Evolutionary conservation across 2,797 vertebrate species (phyloP).

Genomic region (Cetoscarus ocellatus): DNA sequence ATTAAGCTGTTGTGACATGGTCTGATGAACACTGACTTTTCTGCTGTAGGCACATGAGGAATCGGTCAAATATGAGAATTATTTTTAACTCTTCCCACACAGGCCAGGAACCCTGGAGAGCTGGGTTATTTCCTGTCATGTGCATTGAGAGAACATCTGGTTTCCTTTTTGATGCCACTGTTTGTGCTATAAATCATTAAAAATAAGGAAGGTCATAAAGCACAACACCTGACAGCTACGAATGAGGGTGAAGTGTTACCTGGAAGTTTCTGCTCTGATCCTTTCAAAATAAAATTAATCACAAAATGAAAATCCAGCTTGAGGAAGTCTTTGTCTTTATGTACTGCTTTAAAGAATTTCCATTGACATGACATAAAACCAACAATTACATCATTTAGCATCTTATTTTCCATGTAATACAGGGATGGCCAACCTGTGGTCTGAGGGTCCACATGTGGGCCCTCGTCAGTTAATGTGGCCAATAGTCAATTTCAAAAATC

Average conservation of each 20-base stretch:
- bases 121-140: slow-evolving; percentile 23
- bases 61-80: background rate
- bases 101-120: background rate
- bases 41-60: background rate
- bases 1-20: background rate
- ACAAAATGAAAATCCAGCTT: too few species aligned
- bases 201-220: background rate
- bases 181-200: background rate
- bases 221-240: background rate
- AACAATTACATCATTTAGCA: too few species aligned
- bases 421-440: too few species aligned
- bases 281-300: too few species aligned
- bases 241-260: background rate
- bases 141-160: background rate
- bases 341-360: too few species aligned
- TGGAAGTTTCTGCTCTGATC: background rate
- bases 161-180: slow-evolving; percentile 9
- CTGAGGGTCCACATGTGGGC: too few species aligned
- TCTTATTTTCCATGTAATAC: too few species aligned
- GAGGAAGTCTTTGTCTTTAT: too few species aligned
- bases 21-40: background rate
- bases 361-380: too few species aligned
- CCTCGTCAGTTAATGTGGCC: too few species aligned
- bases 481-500: too few species aligned
- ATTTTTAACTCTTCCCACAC: slow-evolving; percentile 13